Evolutionary conservation across 2,113 vertebrate species (phyloP).

Genomic region (Odontophorus gujanensis): DNA sequence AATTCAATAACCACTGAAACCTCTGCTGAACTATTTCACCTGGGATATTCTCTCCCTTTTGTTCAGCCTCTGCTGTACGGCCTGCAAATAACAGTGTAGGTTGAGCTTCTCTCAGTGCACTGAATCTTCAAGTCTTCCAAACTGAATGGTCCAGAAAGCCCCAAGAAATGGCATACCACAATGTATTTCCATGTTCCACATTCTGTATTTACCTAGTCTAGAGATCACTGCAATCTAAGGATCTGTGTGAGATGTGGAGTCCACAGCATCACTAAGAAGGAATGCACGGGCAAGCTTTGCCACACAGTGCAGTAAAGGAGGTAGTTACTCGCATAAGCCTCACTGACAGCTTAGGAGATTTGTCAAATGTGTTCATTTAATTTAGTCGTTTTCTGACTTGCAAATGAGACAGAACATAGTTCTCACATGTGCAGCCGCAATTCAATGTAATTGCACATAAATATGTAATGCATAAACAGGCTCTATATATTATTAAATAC

Average conservation of each 20-base stretch:
- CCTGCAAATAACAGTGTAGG: not conserved
- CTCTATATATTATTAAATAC: not conserved
- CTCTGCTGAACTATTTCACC: not conserved
- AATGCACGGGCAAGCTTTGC: not conserved
- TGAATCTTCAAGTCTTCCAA: not conserved
- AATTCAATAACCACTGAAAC: not conserved
- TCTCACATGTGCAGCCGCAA: not conserved
- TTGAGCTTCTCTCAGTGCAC: not conserved
- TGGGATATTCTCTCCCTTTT: not conserved
- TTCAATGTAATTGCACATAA: not conserved
- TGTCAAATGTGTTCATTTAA: not conserved
- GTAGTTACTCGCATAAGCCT: not conserved
- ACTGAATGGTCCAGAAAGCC: not conserved
- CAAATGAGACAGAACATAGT: not conserved
- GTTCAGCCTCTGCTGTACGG: not conserved
- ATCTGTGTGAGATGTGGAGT: not conserved
- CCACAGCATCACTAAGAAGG: not conserved
- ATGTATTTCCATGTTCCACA: not conserved
- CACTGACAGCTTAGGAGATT: not conserved
- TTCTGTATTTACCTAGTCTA: not conserved
- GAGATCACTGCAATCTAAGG: not conserved
- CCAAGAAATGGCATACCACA: not conserved
- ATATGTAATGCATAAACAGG: not conserved
- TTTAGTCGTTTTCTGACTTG: not conserved
- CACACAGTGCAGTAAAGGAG: fast-evolving